phyloP scores from a whole-genome alignment of 2,797 vertebrate species.

The Psittacula derbiana region DNA sequence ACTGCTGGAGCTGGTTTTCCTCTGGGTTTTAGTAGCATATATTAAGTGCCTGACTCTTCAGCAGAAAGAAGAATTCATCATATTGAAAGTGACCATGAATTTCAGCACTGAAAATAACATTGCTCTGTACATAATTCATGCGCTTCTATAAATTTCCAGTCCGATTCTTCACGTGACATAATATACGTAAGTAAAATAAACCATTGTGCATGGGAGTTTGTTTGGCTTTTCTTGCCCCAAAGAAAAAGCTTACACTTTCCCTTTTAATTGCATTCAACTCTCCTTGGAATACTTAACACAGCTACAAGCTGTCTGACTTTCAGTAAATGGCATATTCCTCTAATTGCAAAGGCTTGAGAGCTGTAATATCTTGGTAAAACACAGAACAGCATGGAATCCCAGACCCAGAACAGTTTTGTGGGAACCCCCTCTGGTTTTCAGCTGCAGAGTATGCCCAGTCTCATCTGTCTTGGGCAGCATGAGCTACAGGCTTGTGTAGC shows the following conservation, averaged over 20 bases:
- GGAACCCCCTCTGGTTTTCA: neutral
- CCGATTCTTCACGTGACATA: neutral
- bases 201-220: fast-evolving
- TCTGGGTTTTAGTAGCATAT: neutral
- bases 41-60: neutral
- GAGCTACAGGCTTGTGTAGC: fast-evolving
- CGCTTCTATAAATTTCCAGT: neutral
- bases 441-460: neutral
- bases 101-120: neutral
- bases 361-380: neutral
- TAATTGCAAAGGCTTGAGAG: neutral
- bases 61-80: constrained; percentile 15
- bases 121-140: neutral
- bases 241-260: neutral
- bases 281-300: neutral
- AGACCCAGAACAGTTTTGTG: neutral
- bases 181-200: neutral
- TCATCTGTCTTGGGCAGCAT: fast-evolving
- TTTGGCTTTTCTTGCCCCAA: neutral
- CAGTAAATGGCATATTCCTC: neutral
- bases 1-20: neutral
- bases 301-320: constrained; percentile 2
- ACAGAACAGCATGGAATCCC: neutral
- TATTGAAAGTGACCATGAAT: neutral
- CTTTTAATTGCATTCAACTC: constrained; percentile 10